Evolutionary conservation across 2,797 vertebrate genomes (phyloP), one percentile per base, ranked within the genome.

Genomic region (Selene dorsalis): DNA sequence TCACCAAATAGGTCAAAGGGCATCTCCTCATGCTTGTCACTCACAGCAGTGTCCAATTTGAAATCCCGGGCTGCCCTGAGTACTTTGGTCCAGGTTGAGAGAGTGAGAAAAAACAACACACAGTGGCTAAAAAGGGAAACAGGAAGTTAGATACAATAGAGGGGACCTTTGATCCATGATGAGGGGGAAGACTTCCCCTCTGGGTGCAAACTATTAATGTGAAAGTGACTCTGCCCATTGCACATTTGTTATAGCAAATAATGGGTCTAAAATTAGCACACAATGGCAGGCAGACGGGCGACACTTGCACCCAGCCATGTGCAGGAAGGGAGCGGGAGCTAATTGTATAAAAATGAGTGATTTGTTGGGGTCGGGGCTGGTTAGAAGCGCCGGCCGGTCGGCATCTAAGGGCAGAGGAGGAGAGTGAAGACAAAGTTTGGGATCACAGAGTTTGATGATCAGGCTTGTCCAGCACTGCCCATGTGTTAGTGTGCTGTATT

Each of bases 191-290:
- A 94, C 94, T 94, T 95, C 94, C 93, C 88, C 86, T 89, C 84
- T 75, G 90, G 92, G 94, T 92, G 93, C 92, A 91, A 92, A 92
- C 93, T 94, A 93, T 93, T 95, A 94, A 95, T 94, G 95, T 95
- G 95, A 96, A 96, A 96, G 95, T 95, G 94, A 95, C 93, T 95
- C 95, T 92, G 88, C 94, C 94, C 92, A 87, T 86, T 80, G 88
- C 92, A 93, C 93, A 92, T 95, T 95, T 94, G 94, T 95, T 94
- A 92, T 79, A 79, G 85, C 86, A 88, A 94, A 96, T 96, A 96
- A 96, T 97, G 93, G 96, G 91, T 88, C 96, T 97, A 98, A 97
- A 97, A 95, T 96, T 97, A 99, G 96, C 96, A 96, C 94, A 97
- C 97, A 97, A 97, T 97, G 95, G 96, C 94, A 91, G 94, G 94